Base-by-base conservation (phyloP, 2,797 vertebrate species). In the Rachycentron canadum region DNA sequence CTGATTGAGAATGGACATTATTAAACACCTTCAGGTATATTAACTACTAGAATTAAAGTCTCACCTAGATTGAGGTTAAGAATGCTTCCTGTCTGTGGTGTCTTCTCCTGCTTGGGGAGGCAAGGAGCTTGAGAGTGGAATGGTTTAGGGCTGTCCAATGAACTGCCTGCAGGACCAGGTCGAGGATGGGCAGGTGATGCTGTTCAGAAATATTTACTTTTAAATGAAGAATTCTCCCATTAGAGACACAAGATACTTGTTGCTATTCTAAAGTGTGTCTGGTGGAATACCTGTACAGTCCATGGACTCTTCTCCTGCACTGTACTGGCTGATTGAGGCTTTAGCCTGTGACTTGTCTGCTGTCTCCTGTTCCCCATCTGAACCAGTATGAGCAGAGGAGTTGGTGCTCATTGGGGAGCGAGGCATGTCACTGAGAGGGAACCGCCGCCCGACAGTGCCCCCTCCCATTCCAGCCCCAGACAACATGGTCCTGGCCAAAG, bases 11-110 rank as follows among this genome's bases (percentile, higher is more conserved):
- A 68, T n/a, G 3, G 23, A 64, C n/a, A 57, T 55, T 43, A 21
- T 62, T 30, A 7, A 56, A 57, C 2, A n/a, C 16, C 25, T 62
- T 19, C 8, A 71, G 36, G 28, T 2, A 16, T 47, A 25, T 52
- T 13, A 49, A 17, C 36, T 34, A 11, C 43, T 53, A 4, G 1
- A 9, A 32, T 38, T 10, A 77, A 49, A 50, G 1, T 91, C 92
- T 96, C 89, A 99, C 98, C 98, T 82, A 99, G 95, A 90, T 99
- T 99, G 40, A 99, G 96, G 89, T 99, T 99, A 80, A 99, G 94
- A 89, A 99, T 99, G 94, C 98, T 98, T 83, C 96, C 97, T 0
- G 97, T 97, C 62, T 95, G 94, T 43, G 95, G 88, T 0, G 95
- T 92, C 86, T 97, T 97, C 82, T 99, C 97, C 79, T 94, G 95